These are phyloP conservation scores for Mastigias papua DNA, from an alignment of 30 jellyfish, hydroid and myxozoan genomes.

Conservation along the genomic window DNA sequence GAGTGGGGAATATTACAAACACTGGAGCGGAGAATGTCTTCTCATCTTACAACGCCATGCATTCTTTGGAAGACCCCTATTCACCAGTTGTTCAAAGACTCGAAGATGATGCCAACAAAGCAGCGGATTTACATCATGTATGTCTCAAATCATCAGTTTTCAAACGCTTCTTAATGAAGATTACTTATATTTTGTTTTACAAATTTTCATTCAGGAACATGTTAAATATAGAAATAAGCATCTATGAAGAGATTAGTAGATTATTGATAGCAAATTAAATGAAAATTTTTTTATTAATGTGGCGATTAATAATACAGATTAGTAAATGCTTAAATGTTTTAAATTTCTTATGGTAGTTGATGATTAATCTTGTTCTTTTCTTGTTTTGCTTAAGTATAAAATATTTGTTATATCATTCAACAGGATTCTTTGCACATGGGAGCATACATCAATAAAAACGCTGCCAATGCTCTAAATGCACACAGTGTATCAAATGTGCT, in stretches of 20 bases:
- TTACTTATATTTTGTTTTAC: too few relatives aligned
- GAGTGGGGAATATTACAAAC: constrained; percentile 13
- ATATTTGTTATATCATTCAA: neutral
- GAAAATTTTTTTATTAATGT: too few relatives aligned
- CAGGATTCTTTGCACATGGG: constrained; percentile 61
- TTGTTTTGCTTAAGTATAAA: too few relatives aligned
- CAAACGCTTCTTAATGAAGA: too few relatives aligned
- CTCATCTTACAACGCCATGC: neutral
- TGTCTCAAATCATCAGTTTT: neutral
- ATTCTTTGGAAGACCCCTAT: constrained; percentile 21
- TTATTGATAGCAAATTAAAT: too few relatives aligned
- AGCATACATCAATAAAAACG: constrained; percentile 39
- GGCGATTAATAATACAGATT: too few relatives aligned
- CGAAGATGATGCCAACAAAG: constrained; percentile 59
- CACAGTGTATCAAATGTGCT: constrained; percentile 14
- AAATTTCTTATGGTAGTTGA: too few relatives aligned
- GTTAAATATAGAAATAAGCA: too few relatives aligned
- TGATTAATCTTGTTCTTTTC: too few relatives aligned
- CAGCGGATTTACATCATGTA: constrained; percentile 55
- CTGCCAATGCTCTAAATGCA: constrained; percentile 23
- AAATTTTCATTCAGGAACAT: too few relatives aligned
- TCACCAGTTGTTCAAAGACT: constrained; percentile 10
- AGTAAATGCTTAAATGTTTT: too few relatives aligned
- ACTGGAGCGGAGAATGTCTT: neutral
- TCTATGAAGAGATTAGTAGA: too few relatives aligned